These are phyloP conservation scores for Sipha flava DNA, from an alignment of 1,140 invertebrate genomes.

Conservation along the genomic window DNA sequence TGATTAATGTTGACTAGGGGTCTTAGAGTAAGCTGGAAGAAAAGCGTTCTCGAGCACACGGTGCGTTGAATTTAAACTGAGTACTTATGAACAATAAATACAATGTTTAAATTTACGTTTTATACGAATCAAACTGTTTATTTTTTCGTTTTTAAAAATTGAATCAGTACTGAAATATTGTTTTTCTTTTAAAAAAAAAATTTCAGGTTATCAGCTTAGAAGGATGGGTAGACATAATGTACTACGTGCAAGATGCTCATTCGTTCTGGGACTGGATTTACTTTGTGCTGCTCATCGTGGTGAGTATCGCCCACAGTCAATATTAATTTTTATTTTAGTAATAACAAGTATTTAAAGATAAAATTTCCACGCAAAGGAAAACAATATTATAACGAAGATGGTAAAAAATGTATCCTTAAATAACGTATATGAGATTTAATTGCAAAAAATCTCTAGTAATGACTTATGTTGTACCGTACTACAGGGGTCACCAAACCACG, in stretches of 20 bases:
- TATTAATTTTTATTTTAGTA: too few species aligned
- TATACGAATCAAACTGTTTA: neutral
- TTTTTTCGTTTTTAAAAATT: neutral
- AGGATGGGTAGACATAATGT: slow-evolving; percentile 99
- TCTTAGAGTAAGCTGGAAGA: neutral
- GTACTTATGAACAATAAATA: neutral
- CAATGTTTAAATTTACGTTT: neutral
- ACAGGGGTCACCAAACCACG: too few species aligned
- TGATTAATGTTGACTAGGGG: neutral
- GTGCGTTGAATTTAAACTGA: neutral
- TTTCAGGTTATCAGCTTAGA: slow-evolving; percentile 73
- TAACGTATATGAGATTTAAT: too few species aligned
- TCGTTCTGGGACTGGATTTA: slow-evolving; percentile 99
- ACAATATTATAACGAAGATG: too few species aligned
- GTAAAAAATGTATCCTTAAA: too few species aligned
- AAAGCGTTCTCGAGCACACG: neutral
- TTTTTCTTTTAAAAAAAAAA: slow-evolving; percentile 36
- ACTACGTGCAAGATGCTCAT: slow-evolving; percentile 98
- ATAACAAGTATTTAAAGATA: too few species aligned
- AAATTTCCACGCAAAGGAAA: too few species aligned
- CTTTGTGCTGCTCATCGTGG: slow-evolving; percentile 98
- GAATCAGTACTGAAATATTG: neutral
- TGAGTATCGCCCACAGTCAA: too few species aligned
- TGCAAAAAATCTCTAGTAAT: too few species aligned
- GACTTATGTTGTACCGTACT: too few species aligned